phyloP scores from a whole-genome alignment of 1,140 invertebrate species.

The Calephelis nemesis region DNA sequence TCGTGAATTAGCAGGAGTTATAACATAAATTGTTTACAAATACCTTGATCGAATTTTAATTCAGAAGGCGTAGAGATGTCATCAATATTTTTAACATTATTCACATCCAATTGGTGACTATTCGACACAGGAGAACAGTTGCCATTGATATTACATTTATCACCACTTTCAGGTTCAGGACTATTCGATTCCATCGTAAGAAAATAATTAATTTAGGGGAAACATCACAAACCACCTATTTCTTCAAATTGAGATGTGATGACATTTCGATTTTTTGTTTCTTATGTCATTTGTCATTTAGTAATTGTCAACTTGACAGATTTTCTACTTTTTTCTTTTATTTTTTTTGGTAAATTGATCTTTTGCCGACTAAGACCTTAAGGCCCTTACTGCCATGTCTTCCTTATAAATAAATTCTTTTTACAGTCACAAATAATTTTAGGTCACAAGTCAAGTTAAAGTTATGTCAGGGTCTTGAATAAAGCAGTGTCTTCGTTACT shows the following conservation, averaged over 20 bases:
- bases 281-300: neutral
- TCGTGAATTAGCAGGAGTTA: neutral
- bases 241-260: slow-evolving; percentile 25
- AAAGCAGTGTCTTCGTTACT: too few relatives aligned
- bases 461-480: too few relatives aligned
- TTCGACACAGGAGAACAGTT: slow-evolving; percentile 53
- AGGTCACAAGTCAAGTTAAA: too few relatives aligned
- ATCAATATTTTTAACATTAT: slow-evolving; percentile 74
- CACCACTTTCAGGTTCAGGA: slow-evolving; percentile 49
- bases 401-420: too few relatives aligned
- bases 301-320: too few relatives aligned
- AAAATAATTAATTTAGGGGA: slow-evolving; percentile 56
- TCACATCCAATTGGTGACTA: slow-evolving; percentile 49
- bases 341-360: too few relatives aligned
- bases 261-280: slow-evolving; percentile 36
- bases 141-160: slow-evolving; percentile 63
- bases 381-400: too few relatives aligned
- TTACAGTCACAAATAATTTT: too few relatives aligned
- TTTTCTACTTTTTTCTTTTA: too few relatives aligned
- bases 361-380: too few relatives aligned
- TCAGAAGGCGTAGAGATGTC: slow-evolving; percentile 78
- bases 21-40: slow-evolving; percentile 56
- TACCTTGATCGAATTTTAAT: slow-evolving; percentile 77
- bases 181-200: slow-evolving; percentile 63
- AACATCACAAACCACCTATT: slow-evolving; percentile 66